These are phyloP conservation scores for Altica lythri DNA, from an alignment of 2,888 invertebrate species.

Conservation along the genomic window DNA sequence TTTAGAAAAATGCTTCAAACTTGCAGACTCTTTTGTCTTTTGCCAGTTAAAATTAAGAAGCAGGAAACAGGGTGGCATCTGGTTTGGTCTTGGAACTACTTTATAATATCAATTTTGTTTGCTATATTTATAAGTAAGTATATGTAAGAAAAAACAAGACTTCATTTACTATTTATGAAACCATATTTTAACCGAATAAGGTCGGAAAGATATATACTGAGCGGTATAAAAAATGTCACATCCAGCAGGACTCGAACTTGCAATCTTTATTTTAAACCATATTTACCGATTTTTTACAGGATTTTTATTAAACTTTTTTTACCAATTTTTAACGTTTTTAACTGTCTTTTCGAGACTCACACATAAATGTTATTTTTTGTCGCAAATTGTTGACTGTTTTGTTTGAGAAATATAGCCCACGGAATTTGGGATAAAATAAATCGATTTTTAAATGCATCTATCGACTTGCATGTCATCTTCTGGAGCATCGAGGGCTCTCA, in stretches of 20 bases:
- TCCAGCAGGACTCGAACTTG: not conserved
- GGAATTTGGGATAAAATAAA: too few species aligned
- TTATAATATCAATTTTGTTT: not conserved
- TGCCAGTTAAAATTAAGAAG: constrained; percentile 2
- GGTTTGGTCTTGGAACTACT: constrained; percentile 5
- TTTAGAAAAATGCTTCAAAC: not conserved
- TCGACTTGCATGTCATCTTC: not conserved
- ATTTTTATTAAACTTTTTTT: not conserved
- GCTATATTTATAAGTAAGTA: not conserved
- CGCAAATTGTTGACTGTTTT: too few species aligned
- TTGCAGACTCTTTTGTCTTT: constrained; percentile 8
- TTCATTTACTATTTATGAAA: not conserved
- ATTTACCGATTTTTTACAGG: not conserved
- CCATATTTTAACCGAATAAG: not conserved
- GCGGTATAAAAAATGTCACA: not conserved
- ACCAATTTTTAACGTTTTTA: too few species aligned
- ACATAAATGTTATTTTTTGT: too few species aligned
- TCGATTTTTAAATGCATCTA: not conserved
- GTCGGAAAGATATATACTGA: not conserved
- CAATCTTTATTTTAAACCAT: not conserved
- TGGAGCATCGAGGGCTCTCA: not conserved
- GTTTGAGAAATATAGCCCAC: too few species aligned
- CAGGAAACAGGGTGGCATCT: not conserved
- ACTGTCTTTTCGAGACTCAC: too few species aligned
- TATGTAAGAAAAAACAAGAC: not conserved